Base-by-base conservation (phyloP, 2,113 vertebrate genomes). In the Leptocoma aspasia region DNA sequence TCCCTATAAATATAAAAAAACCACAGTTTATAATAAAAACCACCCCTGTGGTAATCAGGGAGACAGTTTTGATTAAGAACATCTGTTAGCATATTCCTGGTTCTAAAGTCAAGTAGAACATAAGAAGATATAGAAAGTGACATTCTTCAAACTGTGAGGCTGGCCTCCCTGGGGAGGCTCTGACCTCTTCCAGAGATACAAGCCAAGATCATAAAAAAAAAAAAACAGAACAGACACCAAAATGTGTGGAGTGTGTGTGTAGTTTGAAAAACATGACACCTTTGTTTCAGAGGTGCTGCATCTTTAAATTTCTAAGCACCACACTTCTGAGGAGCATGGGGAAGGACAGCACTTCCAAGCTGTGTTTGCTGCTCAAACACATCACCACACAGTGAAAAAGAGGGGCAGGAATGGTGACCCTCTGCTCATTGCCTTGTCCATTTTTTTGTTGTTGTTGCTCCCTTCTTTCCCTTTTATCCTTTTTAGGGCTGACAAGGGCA, bases 1-100 rank as follows among this genome's bases (percentile, higher is more conserved):
- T 88, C 69, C 50, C 82, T 94, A 53, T 42, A 82, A 92, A 89
- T 45, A 49, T 44, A 94, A 94, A 72, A 56, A 75, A 37, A 3
- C 1, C 0, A n/a, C 13, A n/a, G 45, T 45, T 94, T 81, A 47
- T 76, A 94, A 78, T 63, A 94, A 90, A 60, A 94, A 75, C 75
- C 39, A 93, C 87, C 92, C 71, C 89, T 87, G 78, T 61, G 69
- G 94, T 93, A 97, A 96, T 92, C 80, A 94, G 66, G 69, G 85
- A 96, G 89, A 95, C 86, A 96, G 78, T 72, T 97, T 95, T 95
- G 94, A 96, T 97, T 95, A 91, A 79, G 95, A 97, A 94, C 95
- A 95, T 90, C 84, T 97, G 90, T 87, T 90, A 95, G 80, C 90
- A 93, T 94, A 94, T 95, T 96, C 86, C 35, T 1, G 7, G 24